These are phyloP conservation scores for Vanacampus margaritifer DNA, from an alignment of 2,113 vertebrate species.

Conservation along the genomic window DNA sequence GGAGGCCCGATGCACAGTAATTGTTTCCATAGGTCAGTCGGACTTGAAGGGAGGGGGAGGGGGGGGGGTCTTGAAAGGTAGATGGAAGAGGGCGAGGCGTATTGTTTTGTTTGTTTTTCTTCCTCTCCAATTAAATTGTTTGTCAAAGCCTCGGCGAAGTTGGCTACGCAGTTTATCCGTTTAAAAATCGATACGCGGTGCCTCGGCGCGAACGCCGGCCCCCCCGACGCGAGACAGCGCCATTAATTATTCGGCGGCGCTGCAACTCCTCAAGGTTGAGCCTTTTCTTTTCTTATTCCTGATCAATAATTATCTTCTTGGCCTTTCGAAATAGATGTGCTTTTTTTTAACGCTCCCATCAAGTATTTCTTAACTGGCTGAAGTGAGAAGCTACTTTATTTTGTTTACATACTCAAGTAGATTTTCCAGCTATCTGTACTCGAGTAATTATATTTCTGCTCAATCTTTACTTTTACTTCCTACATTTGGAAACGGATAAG, in stretches of 20 bases:
- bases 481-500: too few species aligned
- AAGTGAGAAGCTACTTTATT: too few species aligned
- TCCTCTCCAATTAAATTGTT: slow-evolving; percentile 68
- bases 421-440: too few species aligned
- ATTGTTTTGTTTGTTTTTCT: slow-evolving; percentile 48
- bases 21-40: slow-evolving; percentile 68
- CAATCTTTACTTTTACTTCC: too few species aligned
- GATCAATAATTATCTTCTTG: slow-evolving; percentile 74
- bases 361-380: too few species aligned
- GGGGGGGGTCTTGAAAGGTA: slow-evolving; percentile 54
- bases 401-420: too few species aligned
- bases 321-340: slow-evolving; percentile 60
- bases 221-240: slow-evolving; percentile 63
- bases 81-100: slow-evolving; percentile 59
- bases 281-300: slow-evolving; percentile 75
- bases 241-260: slow-evolving; percentile 73
- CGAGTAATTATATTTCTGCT: too few species aligned
- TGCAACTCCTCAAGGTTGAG: slow-evolving; percentile 72
- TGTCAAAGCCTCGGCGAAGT: slow-evolving; percentile 69
- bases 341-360: slow-evolving; percentile 36
- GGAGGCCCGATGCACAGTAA: slow-evolving; percentile 61
- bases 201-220: slow-evolving; percentile 66
- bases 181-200: slow-evolving; percentile 68
- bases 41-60: slow-evolving; percentile 18
- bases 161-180: slow-evolving; percentile 71